A percentile compares a stretch with the other conserved stretches of the same genome.
These are phyloP conservation scores for Apostichopus leukothele DNA, from an alignment of 53 echinoderm and acorn worm species.

Conservation along the genomic window DNA sequence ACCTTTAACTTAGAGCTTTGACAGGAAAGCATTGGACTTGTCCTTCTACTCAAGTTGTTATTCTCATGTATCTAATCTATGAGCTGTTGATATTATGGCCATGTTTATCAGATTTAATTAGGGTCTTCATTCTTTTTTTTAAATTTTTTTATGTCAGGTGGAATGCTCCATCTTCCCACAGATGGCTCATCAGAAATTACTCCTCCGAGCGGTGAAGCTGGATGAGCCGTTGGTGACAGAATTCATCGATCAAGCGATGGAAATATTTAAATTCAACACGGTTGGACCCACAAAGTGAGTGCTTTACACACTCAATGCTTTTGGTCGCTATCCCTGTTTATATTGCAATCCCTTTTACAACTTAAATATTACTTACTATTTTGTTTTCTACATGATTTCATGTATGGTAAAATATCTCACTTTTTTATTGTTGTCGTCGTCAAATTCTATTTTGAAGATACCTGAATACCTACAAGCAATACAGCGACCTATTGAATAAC, in stretches of 20 bases:
- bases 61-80: no score
- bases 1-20: no score
- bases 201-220: constrained; percentile 89
- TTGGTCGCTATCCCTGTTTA: no score
- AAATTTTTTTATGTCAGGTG: constrained; percentile 55
- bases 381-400: no score
- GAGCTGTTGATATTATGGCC: no score
- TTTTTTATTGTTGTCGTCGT: no score
- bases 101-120: no score
- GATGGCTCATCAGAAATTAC: constrained; percentile 84
- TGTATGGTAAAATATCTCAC: no score
- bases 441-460: constrained; percentile 55
- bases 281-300: constrained; percentile 93
- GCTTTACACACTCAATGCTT: neutral
- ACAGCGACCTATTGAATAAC: constrained; percentile 96
- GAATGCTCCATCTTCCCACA: constrained; percentile 99
- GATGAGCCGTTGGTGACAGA: constrained; percentile 95
- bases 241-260: constrained; percentile 98
- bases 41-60: no score
- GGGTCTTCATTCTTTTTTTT: no score
- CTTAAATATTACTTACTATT: no score
- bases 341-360: neutral
- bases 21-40: no score
- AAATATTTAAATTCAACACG: constrained; percentile 96
- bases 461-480: constrained; percentile 98